Conservation (phyloP, 2,113 vertebrate species). For the Penelope pileata region DNA sequence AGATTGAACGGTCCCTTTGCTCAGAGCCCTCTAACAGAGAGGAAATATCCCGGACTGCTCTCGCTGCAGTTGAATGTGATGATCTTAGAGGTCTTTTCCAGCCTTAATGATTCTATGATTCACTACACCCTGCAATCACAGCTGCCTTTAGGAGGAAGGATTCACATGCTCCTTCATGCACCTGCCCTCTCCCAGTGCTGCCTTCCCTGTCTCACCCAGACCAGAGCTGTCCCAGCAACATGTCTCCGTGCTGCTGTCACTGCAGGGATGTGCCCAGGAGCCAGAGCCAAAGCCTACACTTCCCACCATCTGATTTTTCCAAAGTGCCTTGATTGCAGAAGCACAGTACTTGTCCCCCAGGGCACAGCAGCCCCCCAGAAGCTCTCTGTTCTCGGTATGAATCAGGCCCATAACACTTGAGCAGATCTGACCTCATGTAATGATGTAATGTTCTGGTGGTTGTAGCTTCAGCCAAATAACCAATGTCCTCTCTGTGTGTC, state of each 20-base stretch:
- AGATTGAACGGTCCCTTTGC: too few species aligned
- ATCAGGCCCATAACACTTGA: not conserved
- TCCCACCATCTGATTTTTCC: rapidly evolving
- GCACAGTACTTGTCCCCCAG: not conserved
- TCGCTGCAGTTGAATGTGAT: too few species aligned
- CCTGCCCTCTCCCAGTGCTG: not conserved
- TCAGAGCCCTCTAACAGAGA: too few species aligned
- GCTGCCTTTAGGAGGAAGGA: not conserved
- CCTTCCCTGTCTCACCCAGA: not conserved
- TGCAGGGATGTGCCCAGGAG: too few species aligned
- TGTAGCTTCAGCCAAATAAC: slow-evolving; percentile 47
- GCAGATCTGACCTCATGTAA: not conserved
- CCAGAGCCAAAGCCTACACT: not conserved
- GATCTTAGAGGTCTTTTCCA: too few species aligned
- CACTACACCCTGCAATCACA: too few species aligned
- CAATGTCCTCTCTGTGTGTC: slow-evolving; percentile 57
- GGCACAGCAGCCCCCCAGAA: rapidly evolving
- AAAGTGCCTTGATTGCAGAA: rapidly evolving
- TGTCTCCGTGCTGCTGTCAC: not conserved
- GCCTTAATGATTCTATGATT: too few species aligned
- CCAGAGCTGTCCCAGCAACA: not conserved
- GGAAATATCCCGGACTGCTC: not conserved
- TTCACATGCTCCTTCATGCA: not conserved
- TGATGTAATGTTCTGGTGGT: not conserved
- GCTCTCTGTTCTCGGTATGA: not conserved